Percentiles rank a stretch among this genome's conserved stretches.
phyloP scores from a whole-genome alignment of 2,113 vertebrate species.

The Chaetodon auriga region DNA sequence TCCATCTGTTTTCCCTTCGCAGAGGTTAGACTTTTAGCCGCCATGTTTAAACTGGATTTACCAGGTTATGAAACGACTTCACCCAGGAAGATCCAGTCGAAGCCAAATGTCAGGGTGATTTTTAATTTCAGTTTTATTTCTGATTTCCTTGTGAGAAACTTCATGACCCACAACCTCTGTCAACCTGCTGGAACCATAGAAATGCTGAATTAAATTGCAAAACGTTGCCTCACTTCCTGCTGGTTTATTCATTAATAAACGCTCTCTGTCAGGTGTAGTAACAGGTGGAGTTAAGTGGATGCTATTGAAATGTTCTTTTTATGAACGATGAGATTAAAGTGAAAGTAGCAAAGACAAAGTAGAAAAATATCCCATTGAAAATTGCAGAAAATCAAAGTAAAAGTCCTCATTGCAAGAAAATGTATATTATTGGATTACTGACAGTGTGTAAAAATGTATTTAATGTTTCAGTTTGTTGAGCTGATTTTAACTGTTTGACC shows the following conservation, averaged over 20 bases:
- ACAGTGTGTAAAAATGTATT: background rate
- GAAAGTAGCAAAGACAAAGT: background rate
- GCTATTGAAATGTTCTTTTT: background rate
- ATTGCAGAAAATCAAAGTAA: too few relatives aligned
- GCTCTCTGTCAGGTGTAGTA: too few relatives aligned
- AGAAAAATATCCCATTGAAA: background rate
- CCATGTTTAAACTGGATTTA: constrained; percentile 5
- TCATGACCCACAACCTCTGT: background rate
- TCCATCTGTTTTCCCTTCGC: constrained; percentile 43
- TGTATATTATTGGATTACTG: background rate
- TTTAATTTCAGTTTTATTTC: background rate
- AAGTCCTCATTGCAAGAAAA: background rate
- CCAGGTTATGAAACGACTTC: background rate
- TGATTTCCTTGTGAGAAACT: background rate
- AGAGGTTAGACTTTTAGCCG: constrained; percentile 17
- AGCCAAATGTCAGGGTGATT: background rate
- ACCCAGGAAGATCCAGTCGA: background rate
- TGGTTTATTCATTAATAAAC: background rate
- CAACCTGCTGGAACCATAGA: background rate
- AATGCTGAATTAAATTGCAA: background rate
- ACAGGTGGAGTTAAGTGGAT: background rate
- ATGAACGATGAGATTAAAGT: background rate
- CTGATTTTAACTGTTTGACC: background rate
- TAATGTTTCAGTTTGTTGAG: background rate
- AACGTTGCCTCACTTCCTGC: background rate